Percentiles rank a stretch among this genome's conserved stretches.
Evolutionary conservation across 2,113 vertebrate genomes (phyloP).

Genomic region (Notechis scutatus): DNA sequence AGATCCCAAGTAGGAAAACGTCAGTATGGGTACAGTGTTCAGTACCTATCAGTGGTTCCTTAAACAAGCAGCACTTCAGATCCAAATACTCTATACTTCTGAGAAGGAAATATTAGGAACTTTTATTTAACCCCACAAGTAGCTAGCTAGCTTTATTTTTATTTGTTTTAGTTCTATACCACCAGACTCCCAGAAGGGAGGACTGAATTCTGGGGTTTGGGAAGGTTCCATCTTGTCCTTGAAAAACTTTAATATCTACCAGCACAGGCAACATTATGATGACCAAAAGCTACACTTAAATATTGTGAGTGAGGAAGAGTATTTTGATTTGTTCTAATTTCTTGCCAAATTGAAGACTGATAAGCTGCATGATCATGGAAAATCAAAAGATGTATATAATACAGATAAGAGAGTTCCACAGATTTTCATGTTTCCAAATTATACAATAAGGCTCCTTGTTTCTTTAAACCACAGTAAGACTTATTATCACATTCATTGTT

Average conservation of each 20-base stretch:
- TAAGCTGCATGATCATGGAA: not conserved
- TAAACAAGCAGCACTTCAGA: not conserved
- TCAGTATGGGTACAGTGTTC: not conserved
- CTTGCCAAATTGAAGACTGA: not conserved
- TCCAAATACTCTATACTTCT: not conserved
- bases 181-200: not conserved
- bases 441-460: not conserved
- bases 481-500: not conserved
- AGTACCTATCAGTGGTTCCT: not conserved
- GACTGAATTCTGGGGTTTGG: not conserved
- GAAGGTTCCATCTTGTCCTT: not conserved
- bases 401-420: not conserved
- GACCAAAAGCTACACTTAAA: not conserved
- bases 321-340: not conserved
- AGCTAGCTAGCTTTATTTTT: not conserved
- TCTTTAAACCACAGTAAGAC: not conserved
- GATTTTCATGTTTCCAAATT: not conserved
- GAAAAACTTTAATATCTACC: not conserved
- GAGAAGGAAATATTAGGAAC: not conserved
- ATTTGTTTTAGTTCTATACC: not conserved
- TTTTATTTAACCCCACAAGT: not conserved
- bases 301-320: not conserved
- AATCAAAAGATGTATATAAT: not conserved
- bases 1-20: not conserved
- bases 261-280: not conserved